These are phyloP conservation scores for Triops longicaudatus DNA, from an alignment of 1,140 invertebrate species.

Conservation along the genomic window DNA sequence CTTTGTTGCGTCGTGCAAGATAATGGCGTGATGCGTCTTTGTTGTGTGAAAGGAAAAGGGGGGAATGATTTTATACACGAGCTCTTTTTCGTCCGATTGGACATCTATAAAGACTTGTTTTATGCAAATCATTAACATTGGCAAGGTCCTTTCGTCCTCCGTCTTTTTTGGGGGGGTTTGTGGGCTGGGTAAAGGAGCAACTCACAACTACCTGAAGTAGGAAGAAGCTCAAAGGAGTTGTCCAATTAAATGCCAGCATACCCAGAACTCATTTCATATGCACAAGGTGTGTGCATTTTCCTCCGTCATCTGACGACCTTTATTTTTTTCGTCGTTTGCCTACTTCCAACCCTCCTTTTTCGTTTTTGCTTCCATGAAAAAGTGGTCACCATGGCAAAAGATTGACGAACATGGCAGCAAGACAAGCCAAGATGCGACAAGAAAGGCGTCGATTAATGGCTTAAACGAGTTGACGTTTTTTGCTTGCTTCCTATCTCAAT, in stretches of 20 bases:
- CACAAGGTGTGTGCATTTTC: neutral
- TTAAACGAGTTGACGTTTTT: constrained; percentile 4
- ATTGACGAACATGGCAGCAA: neutral
- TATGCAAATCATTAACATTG: constrained; percentile 4
- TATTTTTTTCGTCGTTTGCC: too few species aligned
- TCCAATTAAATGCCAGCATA: constrained; percentile 4
- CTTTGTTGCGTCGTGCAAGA: neutral
- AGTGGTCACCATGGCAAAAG: neutral
- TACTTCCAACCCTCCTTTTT: neutral
- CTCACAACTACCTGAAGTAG: neutral
- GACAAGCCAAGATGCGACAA: neutral
- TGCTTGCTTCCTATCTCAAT: constrained; percentile 25
- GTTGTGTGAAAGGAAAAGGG: neutral
- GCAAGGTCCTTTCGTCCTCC: neutral
- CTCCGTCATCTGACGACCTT: neutral
- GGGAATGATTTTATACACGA: neutral
- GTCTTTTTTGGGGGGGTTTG: neutral
- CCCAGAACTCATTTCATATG: neutral
- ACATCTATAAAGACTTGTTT: neutral
- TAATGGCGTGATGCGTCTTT: neutral
- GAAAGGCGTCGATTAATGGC: neutral
- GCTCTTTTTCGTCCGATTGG: neutral
- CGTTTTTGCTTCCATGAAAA: neutral
- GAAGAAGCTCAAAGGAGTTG: neutral
- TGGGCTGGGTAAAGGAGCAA: neutral